Base-by-base conservation (phyloP, 2,888 invertebrate species). In the Apotomis turbidana region DNA sequence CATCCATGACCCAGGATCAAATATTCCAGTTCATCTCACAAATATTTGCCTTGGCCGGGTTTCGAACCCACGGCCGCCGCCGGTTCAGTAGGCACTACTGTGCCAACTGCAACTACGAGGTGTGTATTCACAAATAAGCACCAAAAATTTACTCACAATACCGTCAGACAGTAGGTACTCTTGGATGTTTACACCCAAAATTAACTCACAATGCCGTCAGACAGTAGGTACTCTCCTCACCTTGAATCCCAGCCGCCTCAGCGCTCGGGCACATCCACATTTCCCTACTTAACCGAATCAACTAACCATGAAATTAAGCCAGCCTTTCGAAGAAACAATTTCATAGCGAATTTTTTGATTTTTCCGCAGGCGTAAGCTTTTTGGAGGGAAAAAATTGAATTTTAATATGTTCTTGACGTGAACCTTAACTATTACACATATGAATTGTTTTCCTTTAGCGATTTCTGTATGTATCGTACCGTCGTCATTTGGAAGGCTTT, bases 281-380 rank as follows among this genome's bases (percentile, higher is more conserved):
- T 62, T 71, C 67, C 71, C 61, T 72, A 59, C 63, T 72, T 72
- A 72, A 59, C 72, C 4, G 15, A 59, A 9, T 15, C 72, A 72
- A 72, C 72, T 72, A 72, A 62, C 72, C 72, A 13, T 72, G 68
- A 72, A 72, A 72, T 72, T 72, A 72, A 72, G 62, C 58, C 60
- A 15, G 72, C 58, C 36, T 60, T 72, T 55, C 72, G 68, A 68
- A 71, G 72, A 72, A 72, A 68, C 68, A 68, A 68, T 72, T 72
- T 72, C 15, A 63, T 68, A 5, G 52, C 62, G 58, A 68, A 58
- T 58, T 72, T 71, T 71, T 72, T 52, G 59, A 68, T 72, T 72
- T 72, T 72, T 72, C 72, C 68, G 63, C 68, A 12, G 13, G 27
- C 58, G 55, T 59, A 68, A 72, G 46, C 63, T 58, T 72, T 72